Evolutionary conservation across 2,888 invertebrate species (phyloP).

Genomic region (Hirtodrosophila alboralis): DNA sequence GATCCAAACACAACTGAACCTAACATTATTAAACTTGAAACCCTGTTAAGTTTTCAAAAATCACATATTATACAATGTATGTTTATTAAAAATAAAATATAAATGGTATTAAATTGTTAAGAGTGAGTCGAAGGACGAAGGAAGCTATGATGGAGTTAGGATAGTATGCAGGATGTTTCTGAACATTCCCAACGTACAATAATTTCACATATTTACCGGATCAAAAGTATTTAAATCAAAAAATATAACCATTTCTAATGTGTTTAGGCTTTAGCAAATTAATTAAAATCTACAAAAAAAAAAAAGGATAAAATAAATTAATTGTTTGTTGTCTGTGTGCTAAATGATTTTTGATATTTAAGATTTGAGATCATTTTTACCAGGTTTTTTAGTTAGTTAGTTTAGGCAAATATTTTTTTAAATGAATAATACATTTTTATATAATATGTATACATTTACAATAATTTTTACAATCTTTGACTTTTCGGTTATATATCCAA

Average conservation of each 20-base stretch:
- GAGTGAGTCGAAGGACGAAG: slow-evolving; percentile 11
- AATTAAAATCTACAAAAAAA: slow-evolving; percentile 42
- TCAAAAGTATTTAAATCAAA: slow-evolving; percentile 71
- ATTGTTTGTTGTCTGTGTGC: slow-evolving; percentile 28
- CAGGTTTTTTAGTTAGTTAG: slow-evolving; percentile 51
- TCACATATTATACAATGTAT: slow-evolving; percentile 16
- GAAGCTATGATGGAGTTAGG: slow-evolving; percentile 19
- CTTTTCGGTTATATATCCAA: slow-evolving; percentile 22
- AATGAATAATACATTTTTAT: slow-evolving; percentile 29
- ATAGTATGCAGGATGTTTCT: slow-evolving; percentile 18
- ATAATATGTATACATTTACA: slow-evolving; percentile 12
- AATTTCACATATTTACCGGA: slow-evolving; percentile 61
- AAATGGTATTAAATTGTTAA: slow-evolving; percentile 58
- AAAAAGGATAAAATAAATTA: slow-evolving; percentile 11
- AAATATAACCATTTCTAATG: slow-evolving; percentile 31
- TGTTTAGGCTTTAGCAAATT: slow-evolving; percentile 38
- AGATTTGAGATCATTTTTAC: slow-evolving; percentile 30
- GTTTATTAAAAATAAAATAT: slow-evolving; percentile 17
- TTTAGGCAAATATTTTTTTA: slow-evolving; percentile 38
- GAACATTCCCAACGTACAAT: slow-evolving; percentile 55
- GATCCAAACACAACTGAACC: slow-evolving; percentile 23
- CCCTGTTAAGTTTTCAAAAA: slow-evolving; percentile 69
- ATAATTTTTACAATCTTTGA: slow-evolving; percentile 27
- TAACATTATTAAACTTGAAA: slow-evolving; percentile 24
- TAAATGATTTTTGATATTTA: slow-evolving; percentile 12